Base-by-base conservation (phyloP, 2,888 invertebrate species). In the Trichopria drosophilae region DNA sequence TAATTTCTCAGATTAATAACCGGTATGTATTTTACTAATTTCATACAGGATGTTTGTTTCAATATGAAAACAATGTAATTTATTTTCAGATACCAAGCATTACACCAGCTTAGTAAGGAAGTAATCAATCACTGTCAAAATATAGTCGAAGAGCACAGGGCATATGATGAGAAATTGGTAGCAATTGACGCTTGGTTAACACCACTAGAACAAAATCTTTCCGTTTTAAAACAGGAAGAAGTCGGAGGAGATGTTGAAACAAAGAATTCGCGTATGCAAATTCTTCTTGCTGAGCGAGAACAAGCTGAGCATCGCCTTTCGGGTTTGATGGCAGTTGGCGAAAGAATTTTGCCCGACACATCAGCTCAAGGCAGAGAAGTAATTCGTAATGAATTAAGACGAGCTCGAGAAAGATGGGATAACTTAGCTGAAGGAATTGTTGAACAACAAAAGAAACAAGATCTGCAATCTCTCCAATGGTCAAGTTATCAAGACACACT, bases 271-370 rank as follows among this genome's bases (percentile, higher is more conserved):
- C 83, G 85, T 57, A 75, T 90, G 12, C 87, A 88, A 76, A 80
- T 87, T 2, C 78, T 91, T 42, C 71, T 87, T 39, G 80, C 88
- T 7, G 94, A 94, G 69, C 84, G 85, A 60, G 93, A 94, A 61
- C 88, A 90, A 68, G 92, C 91, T 1, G 87, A 90, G 63, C 85
- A 86, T 63, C 85, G 89, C 62, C 80, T 96, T 23, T 82, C 84
- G 44, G 82, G 85, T 28, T 76, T 93, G 13, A 86, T 87, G 10
- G 81, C 85, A 3, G 82, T 88, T 1, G 93, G 93, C 3, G 96
- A 97, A 68, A 87, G 88, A 71, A 83, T 96, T n/a, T 82, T 93
- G 54, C 91, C 94, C 0, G 93, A 93, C 73, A 97, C 95, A 2
- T 90, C 94, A 7, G 88, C 95, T 0, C 86, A 87, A 62, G 96